These are phyloP conservation scores for Cheirogaleus medius DNA, from an alignment of 2,113 vertebrate species.

Conservation along the genomic window DNA sequence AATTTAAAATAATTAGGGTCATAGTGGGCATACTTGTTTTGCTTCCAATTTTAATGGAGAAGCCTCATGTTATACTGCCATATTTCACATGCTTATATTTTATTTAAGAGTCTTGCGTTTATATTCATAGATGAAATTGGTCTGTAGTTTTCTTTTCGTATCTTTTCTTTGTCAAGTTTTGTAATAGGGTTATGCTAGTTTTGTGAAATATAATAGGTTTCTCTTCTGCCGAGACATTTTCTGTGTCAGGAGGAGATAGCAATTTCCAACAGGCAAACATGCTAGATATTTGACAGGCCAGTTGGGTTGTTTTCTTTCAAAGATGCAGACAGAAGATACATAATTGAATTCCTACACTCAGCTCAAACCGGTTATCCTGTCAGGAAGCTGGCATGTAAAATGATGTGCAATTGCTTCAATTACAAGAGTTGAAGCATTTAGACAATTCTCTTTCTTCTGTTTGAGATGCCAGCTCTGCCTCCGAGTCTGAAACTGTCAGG, in stretches of 20 bases:
- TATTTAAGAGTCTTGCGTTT: slow-evolving; percentile 65
- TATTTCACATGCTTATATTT: slow-evolving; percentile 61
- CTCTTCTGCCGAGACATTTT: slow-evolving; percentile 65
- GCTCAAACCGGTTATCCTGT: slow-evolving; percentile 79
- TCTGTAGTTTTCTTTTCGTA: slow-evolving; percentile 64
- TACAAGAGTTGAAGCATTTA: slow-evolving; percentile 76
- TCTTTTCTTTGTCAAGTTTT: slow-evolving; percentile 72
- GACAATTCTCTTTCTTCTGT: slow-evolving; percentile 74
- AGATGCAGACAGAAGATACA: slow-evolving; percentile 65
- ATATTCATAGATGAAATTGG: slow-evolving; percentile 66
- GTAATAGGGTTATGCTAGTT: slow-evolving; percentile 64
- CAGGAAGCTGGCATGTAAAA: slow-evolving; percentile 78
- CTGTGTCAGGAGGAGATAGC: slow-evolving; percentile 55
- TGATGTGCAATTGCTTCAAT: slow-evolving; percentile 79
- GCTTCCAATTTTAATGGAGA: slow-evolving; percentile 60
- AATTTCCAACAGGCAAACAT: slow-evolving; percentile 64
- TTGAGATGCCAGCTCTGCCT: slow-evolving; percentile 36
- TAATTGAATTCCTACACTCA: slow-evolving; percentile 76
- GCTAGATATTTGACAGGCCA: slow-evolving; percentile 73
- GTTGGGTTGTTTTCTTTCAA: slow-evolving; percentile 71
- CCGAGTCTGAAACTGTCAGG: slow-evolving; percentile 59
- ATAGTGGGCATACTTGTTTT: background rate
- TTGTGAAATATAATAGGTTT: slow-evolving; percentile 71
- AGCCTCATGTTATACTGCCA: background rate
- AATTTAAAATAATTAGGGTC: slow-evolving; percentile 59